phyloP scores from a whole-genome alignment of 2,888 invertebrate genomes.

The Drosophila rubida region DNA sequence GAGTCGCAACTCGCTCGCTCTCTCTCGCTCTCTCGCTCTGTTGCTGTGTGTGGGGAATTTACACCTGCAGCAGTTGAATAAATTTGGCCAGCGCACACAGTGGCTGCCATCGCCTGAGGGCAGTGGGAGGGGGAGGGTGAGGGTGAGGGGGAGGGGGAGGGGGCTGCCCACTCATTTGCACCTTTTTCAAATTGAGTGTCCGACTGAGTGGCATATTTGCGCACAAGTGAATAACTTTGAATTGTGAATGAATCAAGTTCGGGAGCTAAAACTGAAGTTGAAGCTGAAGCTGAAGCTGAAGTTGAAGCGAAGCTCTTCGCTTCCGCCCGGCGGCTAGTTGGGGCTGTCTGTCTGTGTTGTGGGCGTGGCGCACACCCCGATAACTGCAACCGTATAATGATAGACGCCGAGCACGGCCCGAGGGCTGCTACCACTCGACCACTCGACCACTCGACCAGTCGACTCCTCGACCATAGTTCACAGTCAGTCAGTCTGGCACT shows the following conservation, averaged over 20 bases:
- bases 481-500: conserved; percentile 18
- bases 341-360: conserved; percentile 32
- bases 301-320: neutral
- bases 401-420: conserved; percentile 77
- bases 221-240: conserved; percentile 66
- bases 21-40: no score
- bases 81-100: conserved; percentile 59
- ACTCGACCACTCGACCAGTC: no score
- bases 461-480: conserved; percentile 48
- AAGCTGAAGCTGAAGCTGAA: neutral
- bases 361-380: conserved; percentile 74
- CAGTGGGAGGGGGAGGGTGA: neutral
- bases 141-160: conserved; percentile 16
- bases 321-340: conserved; percentile 52
- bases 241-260: conserved; percentile 49
- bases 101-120: conserved; percentile 10
- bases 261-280: conserved; percentile 28
- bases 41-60: no score
- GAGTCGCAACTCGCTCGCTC: neutral
- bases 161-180: conserved; percentile 54
- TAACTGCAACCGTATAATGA: conserved; percentile 85
- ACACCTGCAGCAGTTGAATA: conserved; percentile 50
- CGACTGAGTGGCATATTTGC: conserved; percentile 64
- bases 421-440: conserved; percentile 59
- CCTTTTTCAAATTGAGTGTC: conserved; percentile 54